Conservation (phyloP, 2,797 vertebrate genomes). For the Pangasius macronema region DNA sequence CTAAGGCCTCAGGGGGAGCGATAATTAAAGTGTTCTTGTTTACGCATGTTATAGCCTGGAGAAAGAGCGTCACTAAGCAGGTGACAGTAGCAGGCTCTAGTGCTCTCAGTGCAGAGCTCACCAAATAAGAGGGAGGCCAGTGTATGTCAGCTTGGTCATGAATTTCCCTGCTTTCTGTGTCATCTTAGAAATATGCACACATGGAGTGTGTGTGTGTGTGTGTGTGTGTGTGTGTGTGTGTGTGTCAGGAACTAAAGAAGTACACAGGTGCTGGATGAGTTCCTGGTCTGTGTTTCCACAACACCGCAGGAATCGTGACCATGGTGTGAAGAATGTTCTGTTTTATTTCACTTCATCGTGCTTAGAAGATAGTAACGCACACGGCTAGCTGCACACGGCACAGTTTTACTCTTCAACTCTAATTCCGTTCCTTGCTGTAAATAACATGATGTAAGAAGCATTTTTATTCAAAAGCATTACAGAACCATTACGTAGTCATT, state of each 20-base stretch:
- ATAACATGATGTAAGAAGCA: neutral
- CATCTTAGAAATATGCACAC: neutral
- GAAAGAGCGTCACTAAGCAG: neutral
- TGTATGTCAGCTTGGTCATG: neutral
- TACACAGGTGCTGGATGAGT: neutral
- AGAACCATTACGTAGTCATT: too few relatives aligned
- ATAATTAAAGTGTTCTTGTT: constrained; percentile 23
- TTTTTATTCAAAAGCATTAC: neutral
- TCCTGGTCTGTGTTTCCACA: neutral
- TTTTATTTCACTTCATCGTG: neutral
- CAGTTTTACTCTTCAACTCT: too few relatives aligned
- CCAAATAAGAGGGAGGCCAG: neutral
- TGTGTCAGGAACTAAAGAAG: neutral
- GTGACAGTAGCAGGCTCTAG: neutral
- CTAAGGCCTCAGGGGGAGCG: neutral
- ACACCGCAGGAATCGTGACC: neutral
- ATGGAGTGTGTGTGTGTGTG: neutral
- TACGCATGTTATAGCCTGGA: neutral
- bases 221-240: neutral
- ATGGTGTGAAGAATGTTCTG: neutral
- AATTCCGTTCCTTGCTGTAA: neutral
- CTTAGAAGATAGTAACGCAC: neutral
- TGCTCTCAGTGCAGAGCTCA: neutral
- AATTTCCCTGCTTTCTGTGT: constrained; percentile 8
- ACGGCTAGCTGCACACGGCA: neutral